Base-by-base conservation (phyloP, 23 tunicate genomes). In the Clavelina lepadiformis region DNA sequence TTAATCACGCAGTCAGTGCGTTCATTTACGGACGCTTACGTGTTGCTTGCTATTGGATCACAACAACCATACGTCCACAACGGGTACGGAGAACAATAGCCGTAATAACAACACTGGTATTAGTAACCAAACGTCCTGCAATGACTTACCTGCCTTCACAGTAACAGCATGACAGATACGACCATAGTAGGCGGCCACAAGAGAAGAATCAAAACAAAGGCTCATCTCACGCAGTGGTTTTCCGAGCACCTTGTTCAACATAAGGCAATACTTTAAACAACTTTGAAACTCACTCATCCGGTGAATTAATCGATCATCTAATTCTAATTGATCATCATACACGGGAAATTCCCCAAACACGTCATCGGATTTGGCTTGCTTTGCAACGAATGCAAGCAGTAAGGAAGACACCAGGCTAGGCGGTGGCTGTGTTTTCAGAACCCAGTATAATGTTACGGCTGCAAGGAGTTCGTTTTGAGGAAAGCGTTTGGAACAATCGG, bases 221-320 rank as follows among this genome's bases (percentile, higher is more conserved):
- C 20, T 53, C 58, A 53, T n/a, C 20, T 46, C 35, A 11, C 3
- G 18, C 33, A 66, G 57, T 3, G 72, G 72, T 3, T 19, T 25
- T 3, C 35, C 26, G n/a, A 66, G 35, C 33, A 13, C 8, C 34
- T 28, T 46, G 57, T 66, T 66, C 29, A 66, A 44, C 3, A 66
- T 22, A 35, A 66, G 3, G 3, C 56, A 21, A 36, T 45, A 46
- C 57, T 66, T 66, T 3, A 66, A 20, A 28, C 72, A 66, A 36
- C 72, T 66, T 46, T 66, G 72, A 56, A 56, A 66, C 30, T 66
- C 57, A 26, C 72, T 66, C 18, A 66, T 23, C 2, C 57, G 6
- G 35, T 46, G 15, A 3, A 66, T 47, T 5, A 25, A 3, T 3
- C 3, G 20, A n/a, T 5, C 25, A 30, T 15, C 38, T 28, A 11